Conservation (phyloP, 2,888 invertebrate genomes). For the Polyommatus iphigenia region DNA sequence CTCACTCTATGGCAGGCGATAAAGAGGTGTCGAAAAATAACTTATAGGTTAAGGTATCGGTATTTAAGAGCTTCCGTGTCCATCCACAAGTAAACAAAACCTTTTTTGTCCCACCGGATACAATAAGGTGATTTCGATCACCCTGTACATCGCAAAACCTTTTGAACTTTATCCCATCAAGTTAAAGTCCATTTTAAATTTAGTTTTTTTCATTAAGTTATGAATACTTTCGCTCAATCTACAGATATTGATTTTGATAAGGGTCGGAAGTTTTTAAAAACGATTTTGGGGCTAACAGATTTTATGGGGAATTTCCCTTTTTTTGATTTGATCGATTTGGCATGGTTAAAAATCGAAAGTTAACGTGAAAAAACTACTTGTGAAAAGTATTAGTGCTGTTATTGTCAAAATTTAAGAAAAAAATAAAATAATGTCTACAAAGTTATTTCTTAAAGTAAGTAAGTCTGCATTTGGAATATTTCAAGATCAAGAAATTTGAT, state of each 20-base stretch:
- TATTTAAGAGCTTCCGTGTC: slow-evolving; percentile 56
- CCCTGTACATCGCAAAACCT: neutral
- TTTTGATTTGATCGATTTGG: slow-evolving; percentile 12
- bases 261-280: slow-evolving; percentile 44
- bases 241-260: slow-evolving; percentile 39
- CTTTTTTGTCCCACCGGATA: slow-evolving; percentile 25
- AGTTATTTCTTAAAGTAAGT: too few species aligned
- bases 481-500: too few species aligned
- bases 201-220: slow-evolving; percentile 8
- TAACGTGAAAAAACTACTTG: neutral
- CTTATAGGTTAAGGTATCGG: slow-evolving; percentile 64
- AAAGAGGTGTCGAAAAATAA: slow-evolving; percentile 68
- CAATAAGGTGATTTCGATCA: slow-evolving; percentile 17
- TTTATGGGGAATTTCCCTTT: slow-evolving; percentile 31
- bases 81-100: slow-evolving; percentile 31
- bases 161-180: neutral
- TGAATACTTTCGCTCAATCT: slow-evolving; percentile 45
- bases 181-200: neutral
- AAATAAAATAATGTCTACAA: too few species aligned
- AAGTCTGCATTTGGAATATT: too few species aligned
- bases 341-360: slow-evolving; percentile 5
- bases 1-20: slow-evolving; percentile 53
- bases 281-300: slow-evolving; percentile 34
- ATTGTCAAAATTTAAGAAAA: too few species aligned
- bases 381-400: neutral